These are phyloP conservation scores for Lamprotornis superbus DNA, from an alignment of 2,113 vertebrate genomes.

Conservation along the genomic window DNA sequence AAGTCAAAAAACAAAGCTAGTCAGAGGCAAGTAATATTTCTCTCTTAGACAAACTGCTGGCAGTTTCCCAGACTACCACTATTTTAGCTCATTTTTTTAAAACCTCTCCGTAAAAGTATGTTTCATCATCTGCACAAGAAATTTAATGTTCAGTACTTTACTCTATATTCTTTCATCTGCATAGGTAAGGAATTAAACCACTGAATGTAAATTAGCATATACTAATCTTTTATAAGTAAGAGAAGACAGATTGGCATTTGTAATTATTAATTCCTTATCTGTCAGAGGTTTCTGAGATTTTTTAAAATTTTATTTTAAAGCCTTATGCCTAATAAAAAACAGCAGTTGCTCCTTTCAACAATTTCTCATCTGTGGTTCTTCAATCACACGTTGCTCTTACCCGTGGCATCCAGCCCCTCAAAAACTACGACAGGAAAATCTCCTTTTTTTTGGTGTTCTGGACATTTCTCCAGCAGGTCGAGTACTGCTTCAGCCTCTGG, in stretches of 20 bases:
- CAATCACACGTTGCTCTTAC: conserved; percentile 53
- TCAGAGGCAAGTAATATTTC: background rate
- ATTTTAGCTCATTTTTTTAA: background rate
- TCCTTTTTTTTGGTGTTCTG: conserved; percentile 63
- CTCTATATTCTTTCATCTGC: background rate
- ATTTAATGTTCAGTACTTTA: background rate
- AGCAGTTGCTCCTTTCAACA: background rate
- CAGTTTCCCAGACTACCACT: background rate
- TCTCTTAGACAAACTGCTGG: background rate
- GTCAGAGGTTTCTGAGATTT: background rate
- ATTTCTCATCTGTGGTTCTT: background rate
- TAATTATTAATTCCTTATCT: background rate
- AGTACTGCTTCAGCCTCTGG: conserved; percentile 82
- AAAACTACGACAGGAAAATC: conserved; percentile 84
- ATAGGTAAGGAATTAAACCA: background rate
- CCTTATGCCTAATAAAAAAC: background rate
- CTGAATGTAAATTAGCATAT: background rate
- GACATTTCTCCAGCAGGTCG: conserved; percentile 71
- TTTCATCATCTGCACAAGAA: background rate
- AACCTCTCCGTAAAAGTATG: background rate
- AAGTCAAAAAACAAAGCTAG: background rate
- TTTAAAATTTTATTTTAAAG: background rate
- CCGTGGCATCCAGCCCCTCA: conserved; percentile 95
- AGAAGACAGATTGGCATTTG: background rate
- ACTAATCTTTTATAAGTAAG: background rate